These are phyloP conservation scores for Podocnemis expansa DNA, from an alignment of 2,113 vertebrate genomes.

Conservation along the genomic window DNA sequence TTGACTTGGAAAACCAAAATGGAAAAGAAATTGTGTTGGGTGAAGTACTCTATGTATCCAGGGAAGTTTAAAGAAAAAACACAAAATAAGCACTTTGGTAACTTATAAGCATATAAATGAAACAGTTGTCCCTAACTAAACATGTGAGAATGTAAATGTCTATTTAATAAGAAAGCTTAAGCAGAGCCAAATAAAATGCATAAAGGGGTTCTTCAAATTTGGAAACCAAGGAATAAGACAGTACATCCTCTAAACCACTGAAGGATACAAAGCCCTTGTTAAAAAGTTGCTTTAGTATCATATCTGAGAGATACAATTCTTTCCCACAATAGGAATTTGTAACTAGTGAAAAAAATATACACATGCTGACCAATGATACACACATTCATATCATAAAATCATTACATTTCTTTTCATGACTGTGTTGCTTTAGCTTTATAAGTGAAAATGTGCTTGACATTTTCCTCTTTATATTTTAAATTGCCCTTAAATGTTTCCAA, in stretches of 20 bases:
- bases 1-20: slow-evolving; percentile 4
- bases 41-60: slow-evolving; percentile 31
- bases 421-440: neutral
- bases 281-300: neutral
- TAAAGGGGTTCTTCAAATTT: slow-evolving; percentile 12
- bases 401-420: neutral
- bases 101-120: slow-evolving; percentile 49
- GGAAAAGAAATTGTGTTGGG: neutral
- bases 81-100: slow-evolving; percentile 11
- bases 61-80: neutral
- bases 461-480: neutral
- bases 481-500: neutral
- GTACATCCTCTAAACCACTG: slow-evolving; percentile 37
- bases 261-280: slow-evolving; percentile 20
- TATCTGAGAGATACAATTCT: neutral
- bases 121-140: slow-evolving; percentile 39
- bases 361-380: neutral
- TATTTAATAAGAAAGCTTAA: slow-evolving; percentile 47
- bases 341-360: neutral
- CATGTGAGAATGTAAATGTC: slow-evolving; percentile 35
- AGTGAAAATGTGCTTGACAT: neutral
- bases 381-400: rapidly evolving
- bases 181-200: slow-evolving; percentile 31
- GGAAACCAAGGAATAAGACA: slow-evolving; percentile 25
- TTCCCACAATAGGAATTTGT: neutral